phyloP scores from a whole-genome alignment of 2,888 invertebrate genomes.

The Pammene fasciana region DNA sequence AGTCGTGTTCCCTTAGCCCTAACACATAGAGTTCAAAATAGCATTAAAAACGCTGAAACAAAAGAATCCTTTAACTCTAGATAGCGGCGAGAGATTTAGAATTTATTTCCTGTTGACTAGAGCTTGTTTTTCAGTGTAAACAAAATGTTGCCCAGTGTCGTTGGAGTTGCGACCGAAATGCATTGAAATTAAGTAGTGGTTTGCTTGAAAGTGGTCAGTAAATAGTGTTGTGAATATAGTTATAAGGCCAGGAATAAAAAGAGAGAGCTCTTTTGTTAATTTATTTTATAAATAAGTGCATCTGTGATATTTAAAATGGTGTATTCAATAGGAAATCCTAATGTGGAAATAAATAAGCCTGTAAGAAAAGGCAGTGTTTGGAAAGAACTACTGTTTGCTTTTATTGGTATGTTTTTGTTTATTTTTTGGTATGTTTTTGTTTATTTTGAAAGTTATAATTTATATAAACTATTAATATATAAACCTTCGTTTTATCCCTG shows the following conservation, averaged over 20 bases:
- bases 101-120: conserved; percentile 18
- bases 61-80: conserved; percentile 21
- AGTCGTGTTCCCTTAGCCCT: conserved; percentile 33
- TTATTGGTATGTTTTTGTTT: conserved; percentile 55
- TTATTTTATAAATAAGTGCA: conserved; percentile 17
- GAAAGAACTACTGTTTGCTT: conserved; percentile 55
- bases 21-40: conserved; percentile 25
- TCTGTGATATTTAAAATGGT: conserved; percentile 53
- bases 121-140: conserved; percentile 23
- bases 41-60: background rate
- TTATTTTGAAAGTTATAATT: background rate
- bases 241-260: conserved; percentile 16
- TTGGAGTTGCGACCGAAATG: background rate
- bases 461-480: too few relatives aligned
- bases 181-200: background rate
- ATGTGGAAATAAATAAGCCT: conserved; percentile 41
- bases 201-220: conserved; percentile 4
- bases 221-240: conserved; percentile 29
- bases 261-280: conserved; percentile 19
- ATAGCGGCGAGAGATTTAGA: conserved; percentile 3
- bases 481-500: too few relatives aligned
- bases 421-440: conserved; percentile 53
- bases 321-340: conserved; percentile 52
- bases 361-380: conserved; percentile 49
- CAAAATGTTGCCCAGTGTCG: background rate